Conservation (phyloP, 2,888 invertebrate genomes). For the Nephrotoma guestfalica region DNA sequence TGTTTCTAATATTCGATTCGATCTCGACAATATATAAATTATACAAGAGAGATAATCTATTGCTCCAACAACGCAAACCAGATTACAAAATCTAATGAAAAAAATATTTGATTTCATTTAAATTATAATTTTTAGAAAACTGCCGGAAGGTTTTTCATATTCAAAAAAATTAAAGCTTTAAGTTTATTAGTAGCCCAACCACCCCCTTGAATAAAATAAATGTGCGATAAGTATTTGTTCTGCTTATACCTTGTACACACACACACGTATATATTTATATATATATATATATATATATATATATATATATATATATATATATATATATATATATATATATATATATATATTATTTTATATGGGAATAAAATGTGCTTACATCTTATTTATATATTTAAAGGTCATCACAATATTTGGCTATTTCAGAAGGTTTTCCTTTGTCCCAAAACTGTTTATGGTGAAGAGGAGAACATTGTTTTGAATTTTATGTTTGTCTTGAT, state of each 20-base stretch:
- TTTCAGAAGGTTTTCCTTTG: background rate
- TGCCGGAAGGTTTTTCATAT: background rate
- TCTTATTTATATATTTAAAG: background rate
- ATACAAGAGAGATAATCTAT: no score
- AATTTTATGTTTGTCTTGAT: background rate
- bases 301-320: no score
- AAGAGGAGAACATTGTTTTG: background rate
- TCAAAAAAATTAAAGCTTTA: no score
- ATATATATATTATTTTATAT: background rate
- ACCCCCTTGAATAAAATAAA: background rate
- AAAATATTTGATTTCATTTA: background rate
- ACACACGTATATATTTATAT: no score
- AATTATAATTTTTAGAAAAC: background rate
- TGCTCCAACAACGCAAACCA: background rate
- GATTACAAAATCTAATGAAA: background rate
- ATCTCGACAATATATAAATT: no score
- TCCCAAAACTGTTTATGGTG: background rate
- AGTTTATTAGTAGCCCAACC: background rate
- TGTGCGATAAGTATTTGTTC: background rate
- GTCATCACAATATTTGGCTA: background rate
- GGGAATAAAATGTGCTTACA: background rate
- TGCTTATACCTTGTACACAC: background rate
- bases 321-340: no score
- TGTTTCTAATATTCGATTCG: no score
- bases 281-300: no score